Percentiles rank a stretch among this genome's conserved stretches.
phyloP scores from a whole-genome alignment of 2,113 vertebrate genomes.

The Polypterus senegalus region DNA sequence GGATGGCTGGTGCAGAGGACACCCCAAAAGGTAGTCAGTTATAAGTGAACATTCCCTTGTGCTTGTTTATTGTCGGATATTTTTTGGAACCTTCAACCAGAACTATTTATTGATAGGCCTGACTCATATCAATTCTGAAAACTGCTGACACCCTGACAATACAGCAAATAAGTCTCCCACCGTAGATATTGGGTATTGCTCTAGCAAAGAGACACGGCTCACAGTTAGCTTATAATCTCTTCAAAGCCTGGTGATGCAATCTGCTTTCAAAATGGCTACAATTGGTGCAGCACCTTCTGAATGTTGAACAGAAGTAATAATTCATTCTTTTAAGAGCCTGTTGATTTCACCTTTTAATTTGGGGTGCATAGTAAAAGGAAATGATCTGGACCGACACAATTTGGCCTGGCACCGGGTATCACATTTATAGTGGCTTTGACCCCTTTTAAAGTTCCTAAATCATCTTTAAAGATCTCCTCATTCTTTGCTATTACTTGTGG shows the following conservation, averaged over 20 bases:
- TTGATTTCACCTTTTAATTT: neutral
- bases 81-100: slow-evolving; percentile 5
- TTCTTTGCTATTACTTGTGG: neutral
- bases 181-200: neutral
- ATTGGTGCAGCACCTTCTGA: neutral
- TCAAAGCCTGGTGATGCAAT: neutral
- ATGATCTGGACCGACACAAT: neutral
- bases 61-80: neutral
- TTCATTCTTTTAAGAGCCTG: too few relatives aligned
- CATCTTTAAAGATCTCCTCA: neutral
- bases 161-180: neutral
- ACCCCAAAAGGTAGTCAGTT: neutral
- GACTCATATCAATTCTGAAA: slow-evolving; percentile 8
- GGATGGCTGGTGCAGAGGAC: neutral
- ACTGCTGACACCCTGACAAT: slow-evolving; percentile 1
- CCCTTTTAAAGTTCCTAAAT: neutral
- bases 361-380: neutral
- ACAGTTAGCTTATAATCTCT: neutral
- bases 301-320: too few relatives aligned
- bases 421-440: neutral
- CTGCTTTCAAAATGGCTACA: neutral
- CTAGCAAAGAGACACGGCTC: neutral
- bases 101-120: slow-evolving; percentile 8
- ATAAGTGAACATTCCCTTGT: neutral
- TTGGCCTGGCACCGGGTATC: neutral